These are phyloP conservation scores for Incurvaria masculella DNA, from an alignment of 2,888 invertebrate species.

Conservation along the genomic window DNA sequence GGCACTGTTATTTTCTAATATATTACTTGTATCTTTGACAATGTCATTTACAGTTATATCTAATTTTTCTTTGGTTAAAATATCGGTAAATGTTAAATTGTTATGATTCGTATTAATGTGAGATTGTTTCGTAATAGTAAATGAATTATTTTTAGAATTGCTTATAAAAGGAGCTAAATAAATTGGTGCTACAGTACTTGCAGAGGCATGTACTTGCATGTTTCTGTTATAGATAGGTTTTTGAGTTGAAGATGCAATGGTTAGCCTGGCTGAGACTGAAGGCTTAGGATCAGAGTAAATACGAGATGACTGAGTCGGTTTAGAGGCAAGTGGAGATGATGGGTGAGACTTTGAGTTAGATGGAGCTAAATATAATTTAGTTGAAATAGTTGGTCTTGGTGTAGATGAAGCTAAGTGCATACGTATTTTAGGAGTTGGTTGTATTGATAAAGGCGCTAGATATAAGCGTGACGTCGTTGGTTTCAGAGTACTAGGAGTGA, in stretches of 20 bases:
- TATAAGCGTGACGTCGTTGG: constrained; percentile 25
- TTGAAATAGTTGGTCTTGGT: constrained; percentile 24
- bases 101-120: constrained; percentile 25
- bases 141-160: constrained; percentile 19
- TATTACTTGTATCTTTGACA: constrained; percentile 35
- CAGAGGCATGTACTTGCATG: constrained; percentile 23
- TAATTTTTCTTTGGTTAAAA: constrained; percentile 41
- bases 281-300: neutral
- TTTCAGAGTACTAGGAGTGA: too few species aligned
- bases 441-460: constrained; percentile 24
- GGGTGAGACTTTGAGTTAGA: constrained; percentile 1
- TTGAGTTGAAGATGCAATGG: constrained; percentile 20
- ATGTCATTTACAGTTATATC: constrained; percentile 40
- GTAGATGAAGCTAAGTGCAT: constrained; percentile 34
- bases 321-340: neutral
- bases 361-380: constrained; percentile 27
- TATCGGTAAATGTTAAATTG: constrained; percentile 40
- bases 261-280: neutral
- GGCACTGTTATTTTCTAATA: constrained; percentile 28
- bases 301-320: neutral
- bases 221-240: constrained; percentile 25
- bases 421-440: constrained; percentile 21
- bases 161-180: constrained; percentile 13
- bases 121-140: constrained; percentile 24
- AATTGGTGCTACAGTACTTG: constrained; percentile 23